These are phyloP conservation scores for Bombus polaris DNA, from an alignment of 1,140 invertebrate genomes.

Conservation along the genomic window DNA sequence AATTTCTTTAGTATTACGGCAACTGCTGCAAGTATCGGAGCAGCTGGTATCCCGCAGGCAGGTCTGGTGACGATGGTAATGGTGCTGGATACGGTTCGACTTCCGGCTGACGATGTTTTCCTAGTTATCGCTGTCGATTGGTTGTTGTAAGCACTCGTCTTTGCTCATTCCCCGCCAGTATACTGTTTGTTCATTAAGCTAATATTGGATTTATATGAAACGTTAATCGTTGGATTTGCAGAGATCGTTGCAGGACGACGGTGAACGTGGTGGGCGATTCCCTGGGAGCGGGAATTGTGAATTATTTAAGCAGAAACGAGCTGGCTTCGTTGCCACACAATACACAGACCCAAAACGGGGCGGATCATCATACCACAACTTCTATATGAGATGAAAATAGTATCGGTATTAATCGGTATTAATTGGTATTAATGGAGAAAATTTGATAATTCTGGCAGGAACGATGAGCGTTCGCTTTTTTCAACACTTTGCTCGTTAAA, in stretches of 20 bases:
- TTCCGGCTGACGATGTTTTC: conserved; percentile 91
- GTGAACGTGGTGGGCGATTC: conserved; percentile 95
- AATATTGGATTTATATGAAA: background rate
- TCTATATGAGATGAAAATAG: conserved; percentile 74
- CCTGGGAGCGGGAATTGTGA: conserved; percentile 93
- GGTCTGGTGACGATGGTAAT: conserved; percentile 93
- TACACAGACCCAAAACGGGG: conserved; percentile 70
- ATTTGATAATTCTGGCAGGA: background rate
- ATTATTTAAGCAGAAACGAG: conserved; percentile 90
- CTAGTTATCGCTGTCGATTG: conserved; percentile 94
- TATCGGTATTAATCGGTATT: background rate
- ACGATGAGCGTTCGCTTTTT: background rate
- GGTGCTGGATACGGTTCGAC: conserved; percentile 91
- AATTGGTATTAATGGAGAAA: background rate
- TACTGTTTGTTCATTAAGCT: no score
- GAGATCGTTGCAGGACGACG: conserved; percentile 93
- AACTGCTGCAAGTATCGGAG: conserved; percentile 94
- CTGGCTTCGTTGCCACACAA: conserved; percentile 79
- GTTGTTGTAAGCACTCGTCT: conserved; percentile 88
- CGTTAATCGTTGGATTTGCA: conserved; percentile 79
- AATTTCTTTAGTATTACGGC: conserved; percentile 88
- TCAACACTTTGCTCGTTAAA: background rate
- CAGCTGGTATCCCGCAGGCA: conserved; percentile 94
- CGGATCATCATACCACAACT: conserved; percentile 75
- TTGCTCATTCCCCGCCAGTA: no score